Evolutionary conservation across 1,140 invertebrate species (phyloP).

Genomic region (Cyclargus thomasi): DNA sequence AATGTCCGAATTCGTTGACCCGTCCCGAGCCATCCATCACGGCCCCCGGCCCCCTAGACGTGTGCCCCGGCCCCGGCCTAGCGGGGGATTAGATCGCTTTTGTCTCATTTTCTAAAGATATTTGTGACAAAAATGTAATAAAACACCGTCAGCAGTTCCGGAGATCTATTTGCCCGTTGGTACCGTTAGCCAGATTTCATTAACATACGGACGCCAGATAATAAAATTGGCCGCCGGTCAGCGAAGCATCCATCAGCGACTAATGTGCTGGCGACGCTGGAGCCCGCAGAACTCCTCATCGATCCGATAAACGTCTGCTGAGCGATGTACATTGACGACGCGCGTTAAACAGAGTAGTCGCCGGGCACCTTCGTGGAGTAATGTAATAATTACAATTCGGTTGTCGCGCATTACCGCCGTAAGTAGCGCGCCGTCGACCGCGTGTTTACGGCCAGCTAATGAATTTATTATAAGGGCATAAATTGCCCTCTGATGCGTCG

Average conservation of each 20-base stretch:
- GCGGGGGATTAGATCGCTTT: slow-evolving; percentile 55
- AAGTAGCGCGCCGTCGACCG: neutral
- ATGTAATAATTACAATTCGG: slow-evolving; percentile 3
- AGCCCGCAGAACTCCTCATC: too few species aligned
- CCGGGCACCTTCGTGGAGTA: neutral
- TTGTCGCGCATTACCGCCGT: slow-evolving; percentile 2
- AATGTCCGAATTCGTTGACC: slow-evolving; percentile 85
- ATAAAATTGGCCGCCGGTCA: neutral
- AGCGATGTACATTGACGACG: neutral
- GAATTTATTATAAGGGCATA: slow-evolving; percentile 71
- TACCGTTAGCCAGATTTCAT: neutral
- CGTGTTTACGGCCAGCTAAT: slow-evolving; percentile 39
- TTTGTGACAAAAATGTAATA: slow-evolving; percentile 22
- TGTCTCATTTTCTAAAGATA: slow-evolving; percentile 32
- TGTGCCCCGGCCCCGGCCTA: slow-evolving; percentile 49
- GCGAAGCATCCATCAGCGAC: neutral
- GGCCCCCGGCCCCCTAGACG: slow-evolving; percentile 56
- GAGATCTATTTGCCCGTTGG: slow-evolving; percentile 7
- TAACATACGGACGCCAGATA: neutral
- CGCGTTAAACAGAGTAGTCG: neutral
- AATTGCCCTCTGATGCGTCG: slow-evolving; percentile 64
- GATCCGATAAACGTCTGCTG: too few species aligned
- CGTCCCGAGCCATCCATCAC: slow-evolving; percentile 83
- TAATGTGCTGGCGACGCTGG: neutral
- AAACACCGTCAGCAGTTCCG: slow-evolving; percentile 10